Percentiles rank a stretch among this genome's conserved stretches.
Conservation (phyloP, 2,797 vertebrate species). For the Limosa lapponica region DNA sequence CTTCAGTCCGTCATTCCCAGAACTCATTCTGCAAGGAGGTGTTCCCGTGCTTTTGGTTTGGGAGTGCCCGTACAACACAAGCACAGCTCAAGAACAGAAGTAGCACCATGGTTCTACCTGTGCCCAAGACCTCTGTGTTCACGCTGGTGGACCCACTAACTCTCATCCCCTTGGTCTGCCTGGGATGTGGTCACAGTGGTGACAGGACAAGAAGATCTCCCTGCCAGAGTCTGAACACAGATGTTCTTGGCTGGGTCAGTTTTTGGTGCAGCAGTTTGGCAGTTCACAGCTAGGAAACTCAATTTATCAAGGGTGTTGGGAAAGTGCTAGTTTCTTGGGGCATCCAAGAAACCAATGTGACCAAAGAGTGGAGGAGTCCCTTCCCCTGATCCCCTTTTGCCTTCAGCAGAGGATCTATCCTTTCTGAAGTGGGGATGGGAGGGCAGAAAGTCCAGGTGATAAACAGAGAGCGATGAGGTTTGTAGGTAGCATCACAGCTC, state of each 20-base stretch:
- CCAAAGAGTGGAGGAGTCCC: neutral
- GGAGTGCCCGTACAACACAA: neutral
- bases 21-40: neutral
- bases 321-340: neutral
- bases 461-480: neutral
- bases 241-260: neutral
- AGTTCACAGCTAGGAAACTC: neutral
- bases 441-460: neutral
- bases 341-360: neutral
- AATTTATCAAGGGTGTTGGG: neutral
- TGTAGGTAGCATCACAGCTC: neutral
- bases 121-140: neutral
- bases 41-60: accelerated
- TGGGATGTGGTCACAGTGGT: neutral
- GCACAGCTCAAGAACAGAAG: neutral
- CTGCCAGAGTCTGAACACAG: neutral
- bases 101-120: neutral
- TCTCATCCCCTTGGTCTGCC: neutral
- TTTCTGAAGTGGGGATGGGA: neutral
- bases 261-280: neutral
- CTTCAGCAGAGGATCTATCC: neutral
- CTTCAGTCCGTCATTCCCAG: neutral
- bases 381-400: neutral
- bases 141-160: accelerated
- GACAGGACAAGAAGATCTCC: neutral